Conservation (phyloP, 92 coral and sea anemone genomes). For the Pocillopora grandis region DNA sequence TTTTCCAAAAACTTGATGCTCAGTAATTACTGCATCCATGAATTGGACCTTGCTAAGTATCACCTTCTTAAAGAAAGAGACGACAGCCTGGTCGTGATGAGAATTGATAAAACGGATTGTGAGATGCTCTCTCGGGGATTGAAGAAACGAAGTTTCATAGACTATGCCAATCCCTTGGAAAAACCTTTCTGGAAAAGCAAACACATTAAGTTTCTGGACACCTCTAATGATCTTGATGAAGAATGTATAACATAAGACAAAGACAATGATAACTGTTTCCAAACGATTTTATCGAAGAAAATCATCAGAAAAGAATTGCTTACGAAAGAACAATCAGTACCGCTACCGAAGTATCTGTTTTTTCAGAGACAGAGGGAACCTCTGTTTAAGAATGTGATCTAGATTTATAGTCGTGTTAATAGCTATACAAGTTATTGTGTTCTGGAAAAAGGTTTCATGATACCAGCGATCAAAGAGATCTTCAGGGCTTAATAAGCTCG, state of each 20-base stretch:
- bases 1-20: conserved; percentile 22
- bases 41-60: conserved; percentile 21
- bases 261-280: not conserved
- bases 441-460: no score
- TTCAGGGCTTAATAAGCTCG: no score
- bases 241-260: not conserved
- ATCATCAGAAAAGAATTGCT: no score
- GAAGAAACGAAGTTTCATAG: not conserved
- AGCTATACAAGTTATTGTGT: no score
- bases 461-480: no score
- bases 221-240: not conserved
- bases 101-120: conserved; percentile 15
- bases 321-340: no score
- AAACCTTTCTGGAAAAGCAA: conserved; percentile 1
- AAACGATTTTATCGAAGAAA: no score
- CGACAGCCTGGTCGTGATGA: conserved; percentile 12
- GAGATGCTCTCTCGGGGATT: not conserved
- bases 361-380: no score
- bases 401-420: no score
- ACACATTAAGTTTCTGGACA: conserved; percentile 4
- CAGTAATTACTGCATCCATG: conserved; percentile 15
- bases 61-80: conserved; percentile 5
- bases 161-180: not conserved
- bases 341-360: no score
- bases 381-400: no score